Conservation (phyloP, 2,797 vertebrate genomes). For the Gadopsis marmoratus region DNA sequence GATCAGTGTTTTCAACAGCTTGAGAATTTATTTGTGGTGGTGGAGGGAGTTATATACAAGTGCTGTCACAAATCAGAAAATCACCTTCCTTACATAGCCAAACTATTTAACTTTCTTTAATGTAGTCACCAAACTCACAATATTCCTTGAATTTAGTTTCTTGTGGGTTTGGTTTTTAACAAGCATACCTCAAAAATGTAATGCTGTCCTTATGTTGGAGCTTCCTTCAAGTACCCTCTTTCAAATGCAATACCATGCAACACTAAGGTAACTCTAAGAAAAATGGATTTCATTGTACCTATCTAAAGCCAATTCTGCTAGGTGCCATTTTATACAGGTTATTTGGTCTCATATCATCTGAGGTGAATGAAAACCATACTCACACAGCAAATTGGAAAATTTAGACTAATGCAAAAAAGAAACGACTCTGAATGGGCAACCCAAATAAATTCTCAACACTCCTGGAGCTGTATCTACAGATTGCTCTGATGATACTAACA, state of each 20-base stretch:
- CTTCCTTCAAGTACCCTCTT: background rate
- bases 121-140: background rate
- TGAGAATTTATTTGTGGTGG: slow-evolving; percentile 65
- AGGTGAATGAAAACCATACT: background rate
- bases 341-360: background rate
- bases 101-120: background rate
- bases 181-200: background rate
- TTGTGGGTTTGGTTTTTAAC: background rate
- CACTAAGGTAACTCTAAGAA: background rate
- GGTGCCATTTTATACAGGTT: background rate
- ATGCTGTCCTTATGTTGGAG: background rate
- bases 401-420: background rate
- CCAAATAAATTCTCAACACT: slow-evolving; percentile 64
- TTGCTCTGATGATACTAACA: slow-evolving; percentile 42
- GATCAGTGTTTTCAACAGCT: slow-evolving; percentile 72
- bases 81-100: background rate
- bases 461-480: slow-evolving; percentile 35
- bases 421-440: background rate
- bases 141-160: background rate
- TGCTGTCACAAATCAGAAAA: slow-evolving; percentile 11
- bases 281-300: background rate
- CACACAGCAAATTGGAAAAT: background rate
- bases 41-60: slow-evolving; percentile 3
- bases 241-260: background rate
- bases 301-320: background rate